These are phyloP conservation scores for Frankliniella fusca DNA, from an alignment of 2,888 invertebrate species.

Conservation along the genomic window DNA sequence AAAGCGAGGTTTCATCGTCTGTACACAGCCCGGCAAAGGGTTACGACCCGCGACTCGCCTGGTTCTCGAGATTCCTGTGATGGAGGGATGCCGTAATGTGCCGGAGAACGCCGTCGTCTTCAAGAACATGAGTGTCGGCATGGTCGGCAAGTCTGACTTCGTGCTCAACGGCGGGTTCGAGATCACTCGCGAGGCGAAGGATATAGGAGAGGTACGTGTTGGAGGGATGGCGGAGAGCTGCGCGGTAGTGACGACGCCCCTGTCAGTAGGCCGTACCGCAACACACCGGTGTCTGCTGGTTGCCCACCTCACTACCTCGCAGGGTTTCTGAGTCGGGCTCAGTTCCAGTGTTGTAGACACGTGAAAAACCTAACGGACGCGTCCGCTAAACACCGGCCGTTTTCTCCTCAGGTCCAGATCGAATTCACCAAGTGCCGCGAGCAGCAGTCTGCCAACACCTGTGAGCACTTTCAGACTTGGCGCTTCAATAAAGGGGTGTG, in stretches of 20 bases:
- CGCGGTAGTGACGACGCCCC: too few relatives aligned
- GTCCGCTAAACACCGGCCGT: not conserved
- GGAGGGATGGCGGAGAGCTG: too few relatives aligned
- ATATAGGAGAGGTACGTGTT: not conserved
- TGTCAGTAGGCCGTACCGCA: not conserved
- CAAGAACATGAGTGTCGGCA: not conserved
- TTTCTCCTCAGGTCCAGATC: not conserved
- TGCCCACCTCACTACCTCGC: not conserved
- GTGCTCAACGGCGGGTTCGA: not conserved
- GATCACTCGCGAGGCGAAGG: not conserved
- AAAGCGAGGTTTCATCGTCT: too few relatives aligned
- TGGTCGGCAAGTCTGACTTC: not conserved
- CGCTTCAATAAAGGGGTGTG: not conserved
- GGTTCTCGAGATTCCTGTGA: not conserved
- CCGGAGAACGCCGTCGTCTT: not conserved
- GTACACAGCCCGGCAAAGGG: not conserved
- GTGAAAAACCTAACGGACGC: not conserved
- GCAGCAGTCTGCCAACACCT: not conserved
- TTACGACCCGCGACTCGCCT: not conserved
- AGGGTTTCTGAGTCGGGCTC: too few relatives aligned
- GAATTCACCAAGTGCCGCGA: not conserved
- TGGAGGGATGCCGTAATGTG: not conserved
- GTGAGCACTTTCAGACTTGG: constrained; percentile 7
- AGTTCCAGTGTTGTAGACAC: too few relatives aligned
- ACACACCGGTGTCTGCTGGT: too few relatives aligned